Conservation (phyloP, 2,113 vertebrate species). For the Upupa epops region DNA sequence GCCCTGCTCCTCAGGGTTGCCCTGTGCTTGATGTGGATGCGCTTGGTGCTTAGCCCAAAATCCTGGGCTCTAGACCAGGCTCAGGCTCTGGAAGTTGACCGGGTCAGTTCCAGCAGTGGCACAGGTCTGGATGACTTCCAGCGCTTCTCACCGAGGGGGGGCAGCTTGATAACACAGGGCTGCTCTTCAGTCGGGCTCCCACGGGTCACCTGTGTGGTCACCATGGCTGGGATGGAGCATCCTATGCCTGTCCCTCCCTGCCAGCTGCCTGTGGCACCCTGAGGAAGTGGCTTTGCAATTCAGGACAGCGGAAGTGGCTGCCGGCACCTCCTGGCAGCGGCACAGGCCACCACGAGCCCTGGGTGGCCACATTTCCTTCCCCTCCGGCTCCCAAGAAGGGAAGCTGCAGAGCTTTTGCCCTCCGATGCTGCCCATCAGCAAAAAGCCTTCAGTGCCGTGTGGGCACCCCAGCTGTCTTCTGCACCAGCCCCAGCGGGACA, state of each 20-base stretch:
- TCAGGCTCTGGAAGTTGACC: neutral
- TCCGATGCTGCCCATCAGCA: neutral
- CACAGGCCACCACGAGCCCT: neutral
- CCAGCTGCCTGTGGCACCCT: neutral
- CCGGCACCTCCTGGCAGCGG: neutral
- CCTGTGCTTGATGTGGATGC: fast-evolving
- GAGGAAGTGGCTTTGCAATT: neutral
- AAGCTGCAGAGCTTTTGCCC: neutral
- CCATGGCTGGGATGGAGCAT: neutral
- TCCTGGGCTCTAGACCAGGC: neutral
- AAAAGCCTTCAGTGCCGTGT: neutral
- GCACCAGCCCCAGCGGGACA: neutral
- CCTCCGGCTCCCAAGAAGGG: neutral
- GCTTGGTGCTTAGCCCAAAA: neutral
- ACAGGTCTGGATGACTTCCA: neutral
- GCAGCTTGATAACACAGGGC: neutral
- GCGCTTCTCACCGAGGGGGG: neutral
- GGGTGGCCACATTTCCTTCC: slow-evolving; percentile 17
- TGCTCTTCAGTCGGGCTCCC: neutral
- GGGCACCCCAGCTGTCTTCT: neutral
- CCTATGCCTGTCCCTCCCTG: fast-evolving
- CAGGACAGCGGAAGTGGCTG: neutral
- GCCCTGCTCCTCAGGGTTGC: neutral
- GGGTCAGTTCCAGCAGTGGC: neutral
- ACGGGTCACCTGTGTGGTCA: neutral